Conservation (phyloP, 1,140 invertebrate genomes). For the Pectinophora gossypiella region DNA sequence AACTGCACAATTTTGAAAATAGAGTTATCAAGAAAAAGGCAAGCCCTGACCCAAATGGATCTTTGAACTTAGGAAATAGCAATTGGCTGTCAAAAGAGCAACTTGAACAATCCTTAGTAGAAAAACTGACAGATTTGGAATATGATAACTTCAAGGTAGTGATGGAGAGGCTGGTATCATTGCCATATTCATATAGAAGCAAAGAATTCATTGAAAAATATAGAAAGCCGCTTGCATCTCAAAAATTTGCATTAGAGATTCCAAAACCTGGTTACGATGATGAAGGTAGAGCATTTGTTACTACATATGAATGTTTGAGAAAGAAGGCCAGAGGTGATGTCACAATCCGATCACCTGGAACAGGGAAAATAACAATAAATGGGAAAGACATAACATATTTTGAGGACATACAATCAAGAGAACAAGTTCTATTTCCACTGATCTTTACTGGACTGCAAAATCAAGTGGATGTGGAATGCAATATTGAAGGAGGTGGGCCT, state of each 20-base stretch:
- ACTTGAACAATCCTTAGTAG: conserved; percentile 82
- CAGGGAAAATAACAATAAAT: conserved; percentile 90
- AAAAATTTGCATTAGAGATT: conserved; percentile 74
- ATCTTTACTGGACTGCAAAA: conserved; percentile 85
- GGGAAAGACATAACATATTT: conserved; percentile 87
- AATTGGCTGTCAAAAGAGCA: conserved; percentile 82
- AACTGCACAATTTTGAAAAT: conserved; percentile 83
- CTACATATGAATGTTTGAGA: conserved; percentile 82
- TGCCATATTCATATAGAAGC: conserved; percentile 82
- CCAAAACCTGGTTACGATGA: conserved; percentile 81
- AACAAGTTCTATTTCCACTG: conserved; percentile 92
- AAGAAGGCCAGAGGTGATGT: conserved; percentile 83
- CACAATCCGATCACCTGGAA: conserved; percentile 83
- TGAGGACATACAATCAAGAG: conserved; percentile 79
- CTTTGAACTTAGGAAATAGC: conserved; percentile 74
- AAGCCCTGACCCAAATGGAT: conserved; percentile 75
- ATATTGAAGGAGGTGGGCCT: conserved; percentile 81
- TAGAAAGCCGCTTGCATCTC: conserved; percentile 75
- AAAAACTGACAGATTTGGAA: conserved; percentile 82
- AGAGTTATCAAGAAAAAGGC: conserved; percentile 78
- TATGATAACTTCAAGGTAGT: conserved; percentile 85
- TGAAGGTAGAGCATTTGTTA: conserved; percentile 81
- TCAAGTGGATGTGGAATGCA: conserved; percentile 90
- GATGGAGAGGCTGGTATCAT: conserved; percentile 82
- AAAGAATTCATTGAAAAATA: conserved; percentile 86